These are phyloP conservation scores for Leptinotarsa tumamoca DNA, from an alignment of 2,888 invertebrate species.

Conservation along the genomic window DNA sequence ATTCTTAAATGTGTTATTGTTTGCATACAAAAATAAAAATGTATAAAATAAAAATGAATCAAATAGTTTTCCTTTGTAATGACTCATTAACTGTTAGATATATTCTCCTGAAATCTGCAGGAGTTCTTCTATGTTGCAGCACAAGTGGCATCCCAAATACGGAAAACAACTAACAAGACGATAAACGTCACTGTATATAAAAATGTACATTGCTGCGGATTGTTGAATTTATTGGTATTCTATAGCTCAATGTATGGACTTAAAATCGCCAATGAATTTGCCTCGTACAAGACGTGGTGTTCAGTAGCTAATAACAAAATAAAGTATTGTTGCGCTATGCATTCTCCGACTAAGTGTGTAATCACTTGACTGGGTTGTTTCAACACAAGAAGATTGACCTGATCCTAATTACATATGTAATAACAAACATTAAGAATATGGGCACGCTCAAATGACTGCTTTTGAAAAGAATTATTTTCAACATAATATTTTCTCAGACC, in stretches of 20 bases:
- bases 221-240: conserved; percentile 20
- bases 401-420: neutral
- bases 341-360: conserved; percentile 5
- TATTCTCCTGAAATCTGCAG: too few species aligned
- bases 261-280: conserved; percentile 9
- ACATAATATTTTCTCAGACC: too few species aligned
- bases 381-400: neutral
- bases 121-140: too few species aligned
- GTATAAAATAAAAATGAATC: too few species aligned
- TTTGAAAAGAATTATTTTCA: neutral
- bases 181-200: conserved; percentile 17
- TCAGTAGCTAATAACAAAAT: conserved; percentile 11
- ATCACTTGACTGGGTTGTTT: neutral
- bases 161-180: neutral
- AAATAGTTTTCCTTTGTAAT: too few species aligned
- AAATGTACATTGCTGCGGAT: conserved; percentile 19
- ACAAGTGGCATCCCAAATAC: too few species aligned
- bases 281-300: neutral
- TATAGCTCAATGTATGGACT: conserved; percentile 3
- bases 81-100: too few species aligned
- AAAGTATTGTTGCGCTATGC: neutral
- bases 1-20: too few species aligned
- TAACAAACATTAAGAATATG: neutral
- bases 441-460: neutral
- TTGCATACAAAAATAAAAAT: too few species aligned